These are phyloP conservation scores for Pteronura brasiliensis DNA, from an alignment of 2,113 vertebrate genomes.

Conservation along the genomic window DNA sequence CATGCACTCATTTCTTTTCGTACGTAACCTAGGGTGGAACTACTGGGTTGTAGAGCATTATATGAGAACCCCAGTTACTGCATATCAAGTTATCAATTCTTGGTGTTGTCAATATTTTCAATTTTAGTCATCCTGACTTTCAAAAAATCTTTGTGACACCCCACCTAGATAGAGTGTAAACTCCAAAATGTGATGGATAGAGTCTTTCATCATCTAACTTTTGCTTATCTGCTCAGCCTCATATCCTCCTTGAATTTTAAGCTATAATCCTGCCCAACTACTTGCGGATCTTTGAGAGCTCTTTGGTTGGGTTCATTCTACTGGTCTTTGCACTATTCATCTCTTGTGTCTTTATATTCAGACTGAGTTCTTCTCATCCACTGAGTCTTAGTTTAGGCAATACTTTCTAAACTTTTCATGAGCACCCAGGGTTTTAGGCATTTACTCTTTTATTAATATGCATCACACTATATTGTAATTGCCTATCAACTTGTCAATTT, in stretches of 20 bases:
- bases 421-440: not conserved
- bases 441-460: not conserved
- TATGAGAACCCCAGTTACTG: not conserved
- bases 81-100: not conserved
- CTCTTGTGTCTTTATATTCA: not conserved
- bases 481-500: not conserved
- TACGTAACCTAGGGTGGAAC: not conserved
- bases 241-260: not conserved
- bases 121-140: slow-evolving; percentile 4
- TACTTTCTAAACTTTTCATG: not conserved
- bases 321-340: not conserved
- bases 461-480: not conserved
- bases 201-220: not conserved
- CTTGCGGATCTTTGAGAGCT: not conserved
- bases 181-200: not conserved
- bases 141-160: not conserved
- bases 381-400: not conserved
- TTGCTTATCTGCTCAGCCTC: not conserved
- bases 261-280: not conserved
- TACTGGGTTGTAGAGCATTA: not conserved
- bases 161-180: not conserved
- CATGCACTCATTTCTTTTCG: not conserved
- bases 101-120: not conserved
- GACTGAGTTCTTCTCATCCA: not conserved
- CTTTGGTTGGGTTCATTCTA: not conserved